Evolutionary conservation across 2,888 invertebrate species (phyloP), one percentile per base, ranked within the genome.

Genomic region (Alcis repandata): DNA sequence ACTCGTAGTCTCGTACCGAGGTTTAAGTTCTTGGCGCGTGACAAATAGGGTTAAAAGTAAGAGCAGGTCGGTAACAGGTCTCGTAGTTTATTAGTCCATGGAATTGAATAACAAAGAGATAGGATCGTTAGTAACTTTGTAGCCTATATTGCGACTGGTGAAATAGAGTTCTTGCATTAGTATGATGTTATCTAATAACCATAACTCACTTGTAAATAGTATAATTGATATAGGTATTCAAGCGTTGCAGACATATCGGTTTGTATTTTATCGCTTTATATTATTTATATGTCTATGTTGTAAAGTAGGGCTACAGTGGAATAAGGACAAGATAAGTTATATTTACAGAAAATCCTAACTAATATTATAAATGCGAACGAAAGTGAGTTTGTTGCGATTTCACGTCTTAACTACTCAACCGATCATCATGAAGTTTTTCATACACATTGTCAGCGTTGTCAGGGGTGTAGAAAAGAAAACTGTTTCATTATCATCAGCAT

Each of bases 71-170:
- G 45, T 27, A 27, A 20, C 17, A 19, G 15, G 33, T 51, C 33
- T 8, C 1, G 17, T 33, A 19, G 17, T 51, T 33, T 33, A 51
- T 33, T 11, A 4, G 51, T 51, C 6, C 7, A 7, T 27, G 27
- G 2, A 27, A 6, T 51, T 17, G 19, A 51, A 33, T 33, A 43
- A 49, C 54, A 58, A 40, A 33, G 38, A 53, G 20, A 63, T 63
- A 38, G 2, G 38, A 27, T 46, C 52, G 46, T 58, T 41, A 56
- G 49, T 57, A 51, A 57, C 57, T 19, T 57, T 56, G 56, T 62
- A 61, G 40, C 40, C 20, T 48, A 45, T 46, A 60, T 53, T 36
- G 53, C 38, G 51, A 43, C 22, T 36, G 59, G 32, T 15, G 27
- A 2, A 27, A 32, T 54, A 22, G n/a, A 22, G 20, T 10, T 13